These are phyloP conservation scores for Stenotaenia linearis DNA, from an alignment of 2,888 invertebrate genomes.

Conservation along the genomic window DNA sequence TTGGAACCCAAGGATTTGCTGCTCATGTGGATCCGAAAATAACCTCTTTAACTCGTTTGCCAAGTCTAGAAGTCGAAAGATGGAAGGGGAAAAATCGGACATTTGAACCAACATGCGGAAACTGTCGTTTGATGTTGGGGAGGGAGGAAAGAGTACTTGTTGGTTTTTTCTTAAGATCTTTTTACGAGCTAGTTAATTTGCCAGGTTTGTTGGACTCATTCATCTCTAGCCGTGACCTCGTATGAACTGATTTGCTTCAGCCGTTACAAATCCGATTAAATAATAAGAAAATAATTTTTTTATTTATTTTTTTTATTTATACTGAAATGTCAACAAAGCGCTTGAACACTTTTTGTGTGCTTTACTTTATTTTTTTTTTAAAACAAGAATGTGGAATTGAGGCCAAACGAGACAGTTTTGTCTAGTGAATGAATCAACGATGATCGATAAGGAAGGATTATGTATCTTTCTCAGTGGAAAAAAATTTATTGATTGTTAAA, in stretches of 20 bases:
- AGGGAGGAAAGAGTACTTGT: not conserved
- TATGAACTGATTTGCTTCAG: not conserved
- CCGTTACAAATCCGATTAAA: not conserved
- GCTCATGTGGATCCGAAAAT: not conserved
- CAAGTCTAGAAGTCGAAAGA: not conserved
- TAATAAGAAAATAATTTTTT: not conserved
- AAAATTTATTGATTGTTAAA: too few relatives aligned
- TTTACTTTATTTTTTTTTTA: not conserved
- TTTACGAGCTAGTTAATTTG: not conserved
- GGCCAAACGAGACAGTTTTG: constrained; percentile 15
- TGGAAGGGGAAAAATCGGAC: not conserved
- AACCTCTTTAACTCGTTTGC: constrained; percentile 16
- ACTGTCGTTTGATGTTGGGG: not conserved
- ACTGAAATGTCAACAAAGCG: not conserved
- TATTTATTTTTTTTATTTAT: not conserved
- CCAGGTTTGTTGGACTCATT: constrained; percentile 16
- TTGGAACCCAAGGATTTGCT: constrained; percentile 11
- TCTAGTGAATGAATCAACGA: not conserved
- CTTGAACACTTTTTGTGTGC: not conserved
- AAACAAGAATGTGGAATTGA: too few relatives aligned
- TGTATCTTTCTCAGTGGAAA: too few relatives aligned
- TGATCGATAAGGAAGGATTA: not conserved
- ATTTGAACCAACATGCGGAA: constrained; percentile 10
- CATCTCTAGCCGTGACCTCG: constrained; percentile 8
- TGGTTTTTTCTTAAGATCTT: not conserved